Evolutionary conservation across 2,888 invertebrate genomes (phyloP).

Genomic region (Lingula anatina): DNA sequence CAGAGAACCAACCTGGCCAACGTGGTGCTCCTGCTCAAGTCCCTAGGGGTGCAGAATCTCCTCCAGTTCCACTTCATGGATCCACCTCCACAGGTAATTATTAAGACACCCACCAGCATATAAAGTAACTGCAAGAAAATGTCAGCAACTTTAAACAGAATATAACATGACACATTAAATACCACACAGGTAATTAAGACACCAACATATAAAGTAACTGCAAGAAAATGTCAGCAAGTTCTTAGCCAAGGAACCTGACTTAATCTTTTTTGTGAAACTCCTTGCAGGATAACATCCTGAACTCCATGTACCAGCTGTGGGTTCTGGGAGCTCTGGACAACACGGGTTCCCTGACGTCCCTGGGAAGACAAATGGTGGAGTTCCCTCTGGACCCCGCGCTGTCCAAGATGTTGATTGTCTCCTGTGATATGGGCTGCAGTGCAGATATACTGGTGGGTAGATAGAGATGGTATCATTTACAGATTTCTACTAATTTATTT

Average conservation of each 20-base stretch:
- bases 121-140: too few relatives aligned
- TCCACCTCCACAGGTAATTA: constrained; percentile 81
- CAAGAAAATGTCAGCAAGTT: too few relatives aligned
- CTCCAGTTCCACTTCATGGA: constrained; percentile 99
- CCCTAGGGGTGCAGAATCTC: constrained; percentile 91
- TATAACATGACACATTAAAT: too few relatives aligned
- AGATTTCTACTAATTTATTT: too few relatives aligned
- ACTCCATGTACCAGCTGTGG: constrained; percentile 99
- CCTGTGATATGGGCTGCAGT: constrained; percentile 90
- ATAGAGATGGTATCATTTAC: too few relatives aligned
- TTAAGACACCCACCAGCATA: too few relatives aligned
- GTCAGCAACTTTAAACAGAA: too few relatives aligned
- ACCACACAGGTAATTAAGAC: too few relatives aligned
- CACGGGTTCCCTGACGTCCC: constrained; percentile 78
- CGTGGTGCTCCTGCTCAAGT: constrained; percentile 92
- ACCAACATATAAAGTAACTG: too few relatives aligned
- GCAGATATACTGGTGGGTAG: constrained; percentile 67
- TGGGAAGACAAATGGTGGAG: constrained; percentile 98
- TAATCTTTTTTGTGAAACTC: too few relatives aligned
- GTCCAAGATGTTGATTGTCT: constrained; percentile 97
- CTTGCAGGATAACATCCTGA: constrained; percentile 96
- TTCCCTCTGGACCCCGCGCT: constrained; percentile 98
- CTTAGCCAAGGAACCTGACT: too few relatives aligned
- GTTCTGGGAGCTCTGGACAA: constrained; percentile 98
- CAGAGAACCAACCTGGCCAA: constrained; percentile 98